Base-by-base conservation (phyloP, 2,888 invertebrate genomes). In the Rhaphigaster nebulosa region DNA sequence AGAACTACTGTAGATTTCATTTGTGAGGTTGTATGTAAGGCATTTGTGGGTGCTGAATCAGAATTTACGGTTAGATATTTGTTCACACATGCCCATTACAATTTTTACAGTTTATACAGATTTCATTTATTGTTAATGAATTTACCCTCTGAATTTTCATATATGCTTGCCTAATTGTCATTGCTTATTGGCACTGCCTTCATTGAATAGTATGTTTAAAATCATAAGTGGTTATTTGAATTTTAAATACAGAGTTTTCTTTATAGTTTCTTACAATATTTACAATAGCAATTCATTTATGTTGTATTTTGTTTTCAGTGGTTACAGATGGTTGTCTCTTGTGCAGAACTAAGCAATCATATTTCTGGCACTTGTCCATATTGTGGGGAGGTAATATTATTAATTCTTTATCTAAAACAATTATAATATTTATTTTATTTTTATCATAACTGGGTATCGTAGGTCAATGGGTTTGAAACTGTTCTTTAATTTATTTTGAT, bases 281-380 rank as follows among this genome's bases (percentile, higher is more conserved):
- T 23, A 26, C 10, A 60, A 12, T 60, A n/a, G n/a, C 10, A n/a
- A 60, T 60, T 76, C 1, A 38, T 76, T 34, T 23, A 38, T 38
- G 76, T 34, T 76, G 15, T 84, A 41, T 54, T 87, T 56, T 56
- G n/a, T 6, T 88, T 88, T 88, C 76, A 89, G 89, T 89, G 89
- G 89, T 89, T 89, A 50, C 41, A 70, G 52, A 70, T 70, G 41
- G 89, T 89, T 89, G 70, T 89, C n/a, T 70, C 89, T 29, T 65
- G 89, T 89, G 89, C 65, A 2, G 65, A 70, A 29, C 41, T 89
- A 29, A 65, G 45, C 29, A 76, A 89, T 70, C 89, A 89, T 52
- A 89, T 89, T 89, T 65, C 89, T 70, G 89, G 89, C 20, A 50
- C 89, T 10, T 89, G 89, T 76, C 89, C 89, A 13, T 89, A 89